phyloP scores from a whole-genome alignment of 2,888 invertebrate species.

The Megaustenia siamemsis region DNA sequence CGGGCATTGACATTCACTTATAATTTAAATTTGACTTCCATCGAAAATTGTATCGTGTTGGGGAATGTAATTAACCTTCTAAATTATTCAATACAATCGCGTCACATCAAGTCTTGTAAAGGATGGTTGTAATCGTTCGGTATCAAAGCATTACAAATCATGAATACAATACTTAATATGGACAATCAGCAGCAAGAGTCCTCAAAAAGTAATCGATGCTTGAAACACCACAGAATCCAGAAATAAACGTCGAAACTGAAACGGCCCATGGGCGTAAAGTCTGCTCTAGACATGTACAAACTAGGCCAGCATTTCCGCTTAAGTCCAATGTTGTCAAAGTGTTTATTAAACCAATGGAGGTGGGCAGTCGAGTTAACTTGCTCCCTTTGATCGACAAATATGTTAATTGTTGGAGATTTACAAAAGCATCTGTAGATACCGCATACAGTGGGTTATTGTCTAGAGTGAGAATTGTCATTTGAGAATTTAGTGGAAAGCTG shows the following conservation, averaged over 20 bases:
- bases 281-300: slow-evolving; percentile 15
- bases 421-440: background rate
- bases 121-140: too few species aligned
- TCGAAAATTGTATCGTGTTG: too few species aligned
- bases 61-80: too few species aligned
- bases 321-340: background rate
- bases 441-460: slow-evolving; percentile 6
- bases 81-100: too few species aligned
- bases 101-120: too few species aligned
- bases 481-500: slow-evolving; percentile 4
- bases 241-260: background rate
- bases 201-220: slow-evolving; percentile 5
- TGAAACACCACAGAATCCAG: background rate
- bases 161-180: background rate
- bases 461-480: background rate
- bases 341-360: background rate
- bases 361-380: slow-evolving; percentile 1
- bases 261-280: background rate
- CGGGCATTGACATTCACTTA: too few species aligned
- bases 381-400: background rate
- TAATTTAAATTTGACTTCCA: too few species aligned
- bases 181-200: background rate
- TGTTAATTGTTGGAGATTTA: background rate
- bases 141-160: too few species aligned
- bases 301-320: background rate